Conservation (phyloP, 2,797 vertebrate species). For the Cuniculus paca region DNA sequence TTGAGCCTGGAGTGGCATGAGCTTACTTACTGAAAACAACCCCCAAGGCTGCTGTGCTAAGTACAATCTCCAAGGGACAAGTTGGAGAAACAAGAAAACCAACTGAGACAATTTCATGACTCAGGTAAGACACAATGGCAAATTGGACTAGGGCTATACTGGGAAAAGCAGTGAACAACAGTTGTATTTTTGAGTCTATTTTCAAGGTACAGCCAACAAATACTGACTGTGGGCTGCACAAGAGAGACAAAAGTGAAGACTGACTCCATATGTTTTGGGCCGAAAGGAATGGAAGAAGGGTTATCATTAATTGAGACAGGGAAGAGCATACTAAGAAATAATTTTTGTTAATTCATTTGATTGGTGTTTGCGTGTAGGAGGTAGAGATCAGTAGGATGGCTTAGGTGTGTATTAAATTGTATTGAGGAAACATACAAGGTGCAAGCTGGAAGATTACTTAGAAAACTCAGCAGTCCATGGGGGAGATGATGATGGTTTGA, state of each 20-base stretch:
- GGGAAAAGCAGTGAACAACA: neutral
- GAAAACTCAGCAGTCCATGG: neutral
- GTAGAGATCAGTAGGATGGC: neutral
- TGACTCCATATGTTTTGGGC: neutral
- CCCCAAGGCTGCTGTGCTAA: neutral
- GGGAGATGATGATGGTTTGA: neutral
- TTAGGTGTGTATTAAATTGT: neutral
- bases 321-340: neutral
- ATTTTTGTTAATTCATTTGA: neutral
- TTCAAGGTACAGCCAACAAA: neutral
- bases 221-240: neutral
- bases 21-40: neutral
- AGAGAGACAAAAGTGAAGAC: neutral
- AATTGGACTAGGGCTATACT: neutral
- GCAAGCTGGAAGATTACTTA: neutral
- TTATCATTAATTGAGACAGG: neutral
- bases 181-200: conserved; percentile 17
- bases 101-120: neutral
- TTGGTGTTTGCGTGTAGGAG: neutral
- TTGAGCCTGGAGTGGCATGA: neutral
- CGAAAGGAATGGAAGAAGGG: neutral
- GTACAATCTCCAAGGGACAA: neutral
- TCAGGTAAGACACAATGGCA: neutral
- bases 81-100: conserved; percentile 1
- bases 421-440: neutral